Evolutionary conservation across 2,888 invertebrate genomes (phyloP), one percentile per base, ranked within the genome.

Genomic region (Epistrophella euchroma): DNA sequence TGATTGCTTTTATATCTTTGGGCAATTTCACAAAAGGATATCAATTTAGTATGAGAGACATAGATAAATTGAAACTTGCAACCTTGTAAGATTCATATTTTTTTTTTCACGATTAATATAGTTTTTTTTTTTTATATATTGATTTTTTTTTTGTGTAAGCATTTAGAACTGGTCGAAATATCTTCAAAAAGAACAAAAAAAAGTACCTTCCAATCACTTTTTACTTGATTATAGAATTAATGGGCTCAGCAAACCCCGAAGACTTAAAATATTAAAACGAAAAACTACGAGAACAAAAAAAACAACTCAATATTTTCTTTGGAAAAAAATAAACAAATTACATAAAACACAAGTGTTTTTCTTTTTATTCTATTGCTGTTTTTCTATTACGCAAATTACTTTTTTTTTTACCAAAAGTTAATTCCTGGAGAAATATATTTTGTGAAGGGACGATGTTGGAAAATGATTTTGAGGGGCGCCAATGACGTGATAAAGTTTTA

Each of bases 301-400:
- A 25, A 15, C 25, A 25, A 52, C 50, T 15, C 2, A 47, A 47
- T 19, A 32, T 32, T 3, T 3, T 47, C 19, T 47, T 11, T 32
- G 32, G 5, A 32, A 32, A 4, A 58, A 58, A 5, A 56, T 10
- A 35, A n/a, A 19, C 7, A 40, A 64, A 68, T n/a, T n/a, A n/a
- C 52, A 52, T 70, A 72, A 79, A 58, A 75, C 19, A 52, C 50
- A 17, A 75, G 50, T 71, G 45, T 66, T 84, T 72, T 75, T 19
- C 13, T 66, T 32, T 25, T 47, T 71, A 72, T 71, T 73, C 72
- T 81, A 84, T 80, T 66, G 52, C 68, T 68, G 58, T n/a, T 56
- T 55, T 68, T 76, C 66, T 77, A 45, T 81, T 70, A 77, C 28
- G 76, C 73, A 85, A 76, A 85, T 85, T 76, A 77, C 52, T 50